Evolutionary conservation across 2,113 vertebrate species (phyloP).

Genomic region (Geococcyx californianus): DNA sequence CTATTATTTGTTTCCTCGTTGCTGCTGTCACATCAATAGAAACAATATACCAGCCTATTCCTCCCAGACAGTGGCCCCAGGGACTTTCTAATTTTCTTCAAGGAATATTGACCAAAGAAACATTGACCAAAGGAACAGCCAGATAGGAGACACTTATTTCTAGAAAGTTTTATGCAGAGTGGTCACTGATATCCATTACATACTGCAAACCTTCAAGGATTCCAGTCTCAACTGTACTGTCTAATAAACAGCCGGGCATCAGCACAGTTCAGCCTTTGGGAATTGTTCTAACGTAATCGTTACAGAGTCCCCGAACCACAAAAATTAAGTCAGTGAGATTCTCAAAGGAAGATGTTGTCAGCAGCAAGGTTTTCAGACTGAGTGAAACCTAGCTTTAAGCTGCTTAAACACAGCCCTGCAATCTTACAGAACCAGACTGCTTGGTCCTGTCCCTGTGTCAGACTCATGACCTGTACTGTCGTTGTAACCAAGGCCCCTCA

Average conservation of each 20-base stretch:
- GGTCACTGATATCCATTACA: neutral
- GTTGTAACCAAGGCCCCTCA: accelerated
- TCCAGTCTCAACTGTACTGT: neutral
- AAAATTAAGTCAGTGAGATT: constrained; percentile 30
- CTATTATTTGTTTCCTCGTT: neutral
- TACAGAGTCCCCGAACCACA: neutral
- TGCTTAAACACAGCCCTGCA: neutral
- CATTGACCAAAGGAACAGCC: neutral
- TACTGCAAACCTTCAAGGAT: neutral
- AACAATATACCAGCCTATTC: neutral
- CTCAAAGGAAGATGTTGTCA: constrained; percentile 29
- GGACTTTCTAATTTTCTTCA: neutral
- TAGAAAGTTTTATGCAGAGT: neutral
- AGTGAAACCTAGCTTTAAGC: neutral
- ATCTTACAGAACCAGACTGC: neutral
- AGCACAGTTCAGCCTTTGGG: neutral
- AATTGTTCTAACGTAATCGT: constrained; percentile 8
- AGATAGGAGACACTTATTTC: neutral
- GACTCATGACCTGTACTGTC: neutral
- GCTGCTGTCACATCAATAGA: neutral
- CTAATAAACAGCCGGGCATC: neutral
- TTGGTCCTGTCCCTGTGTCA: accelerated
- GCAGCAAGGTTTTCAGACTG: constrained; percentile 20
- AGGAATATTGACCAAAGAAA: neutral
- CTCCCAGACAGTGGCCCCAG: accelerated